Evolutionary conservation across 2,888 invertebrate genomes (phyloP).

Genomic region (Cremastobaeus sp.): DNA sequence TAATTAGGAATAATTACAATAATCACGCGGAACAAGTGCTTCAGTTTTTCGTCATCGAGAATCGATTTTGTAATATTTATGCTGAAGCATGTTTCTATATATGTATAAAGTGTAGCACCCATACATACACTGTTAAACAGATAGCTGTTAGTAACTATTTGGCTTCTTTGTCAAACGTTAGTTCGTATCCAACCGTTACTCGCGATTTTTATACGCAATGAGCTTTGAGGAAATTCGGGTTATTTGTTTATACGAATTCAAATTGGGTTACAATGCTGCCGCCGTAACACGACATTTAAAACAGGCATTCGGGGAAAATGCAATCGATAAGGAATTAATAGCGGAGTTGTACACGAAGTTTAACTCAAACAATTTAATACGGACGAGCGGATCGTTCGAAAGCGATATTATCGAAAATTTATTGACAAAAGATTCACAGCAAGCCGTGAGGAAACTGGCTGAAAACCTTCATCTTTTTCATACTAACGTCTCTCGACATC

Average conservation of each 20-base stretch:
- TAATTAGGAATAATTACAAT: too few species aligned
- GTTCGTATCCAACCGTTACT: slow-evolving; percentile 16
- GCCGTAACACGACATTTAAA: slow-evolving; percentile 49
- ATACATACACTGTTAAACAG: background rate
- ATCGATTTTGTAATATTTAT: too few species aligned
- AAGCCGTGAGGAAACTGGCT: slow-evolving; percentile 19
- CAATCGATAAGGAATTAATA: slow-evolving; percentile 22
- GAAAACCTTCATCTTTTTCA: slow-evolving; percentile 41
- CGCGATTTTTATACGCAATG: slow-evolving; percentile 32
- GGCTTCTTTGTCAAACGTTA: slow-evolving; percentile 38
- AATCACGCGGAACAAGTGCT: too few species aligned
- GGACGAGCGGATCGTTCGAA: background rate
- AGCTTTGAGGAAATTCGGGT: slow-evolving; percentile 28
- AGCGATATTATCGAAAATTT: slow-evolving; percentile 25
- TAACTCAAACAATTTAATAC: slow-evolving; percentile 12
- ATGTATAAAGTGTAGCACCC: background rate
- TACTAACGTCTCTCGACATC: slow-evolving; percentile 48
- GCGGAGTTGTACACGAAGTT: slow-evolving; percentile 24
- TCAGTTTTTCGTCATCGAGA: too few species aligned
- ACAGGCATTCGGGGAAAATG: slow-evolving; percentile 31
- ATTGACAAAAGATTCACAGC: slow-evolving; percentile 19
- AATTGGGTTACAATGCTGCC: slow-evolving; percentile 42
- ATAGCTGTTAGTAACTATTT: slow-evolving; percentile 12
- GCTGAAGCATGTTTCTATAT: background rate
- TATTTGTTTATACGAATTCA: slow-evolving; percentile 53